Evolutionary conservation across 2,797 vertebrate species (phyloP).

Genomic region (Tokudaia tokunoshimensis): DNA sequence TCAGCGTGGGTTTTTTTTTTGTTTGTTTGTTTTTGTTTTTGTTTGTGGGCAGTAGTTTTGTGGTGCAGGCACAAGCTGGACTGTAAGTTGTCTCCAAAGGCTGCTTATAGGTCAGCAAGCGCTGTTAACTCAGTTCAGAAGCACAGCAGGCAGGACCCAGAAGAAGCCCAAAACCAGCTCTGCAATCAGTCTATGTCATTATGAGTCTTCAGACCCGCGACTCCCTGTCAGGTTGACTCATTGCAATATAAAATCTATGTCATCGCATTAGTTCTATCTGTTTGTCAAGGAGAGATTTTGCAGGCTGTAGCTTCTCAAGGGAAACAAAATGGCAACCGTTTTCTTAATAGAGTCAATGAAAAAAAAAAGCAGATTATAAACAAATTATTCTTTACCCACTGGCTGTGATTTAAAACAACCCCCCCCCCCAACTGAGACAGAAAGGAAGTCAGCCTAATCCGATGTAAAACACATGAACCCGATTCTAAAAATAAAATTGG

Average conservation of each 20-base stretch:
- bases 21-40: not conserved
- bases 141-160: not conserved
- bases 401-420: slow-evolving; percentile 74
- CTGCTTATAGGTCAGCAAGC: not conserved
- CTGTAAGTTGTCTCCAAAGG: slow-evolving; percentile 41
- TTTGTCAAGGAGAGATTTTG: slow-evolving; percentile 52
- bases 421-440: slow-evolving; percentile 60
- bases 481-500: slow-evolving; percentile 82
- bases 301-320: slow-evolving; percentile 75
- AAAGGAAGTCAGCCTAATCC: slow-evolving; percentile 72
- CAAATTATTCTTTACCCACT: slow-evolving; percentile 79
- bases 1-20: slow-evolving; percentile 10
- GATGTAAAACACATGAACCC: slow-evolving; percentile 74
- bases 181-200: slow-evolving; percentile 17
- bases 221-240: not conserved
- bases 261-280: slow-evolving; percentile 51
- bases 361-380: slow-evolving; percentile 70
- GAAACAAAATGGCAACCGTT: slow-evolving; percentile 61
- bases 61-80: slow-evolving; percentile 14
- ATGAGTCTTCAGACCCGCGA: slow-evolving; percentile 23
- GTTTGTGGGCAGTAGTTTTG: slow-evolving; percentile 19
- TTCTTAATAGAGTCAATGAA: slow-evolving; percentile 70
- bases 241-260: slow-evolving; percentile 24
- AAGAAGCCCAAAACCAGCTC: slow-evolving; percentile 45
- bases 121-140: slow-evolving; percentile 41